These are phyloP conservation scores for Euproctis similis DNA, from an alignment of 2,888 invertebrate species.

Conservation along the genomic window DNA sequence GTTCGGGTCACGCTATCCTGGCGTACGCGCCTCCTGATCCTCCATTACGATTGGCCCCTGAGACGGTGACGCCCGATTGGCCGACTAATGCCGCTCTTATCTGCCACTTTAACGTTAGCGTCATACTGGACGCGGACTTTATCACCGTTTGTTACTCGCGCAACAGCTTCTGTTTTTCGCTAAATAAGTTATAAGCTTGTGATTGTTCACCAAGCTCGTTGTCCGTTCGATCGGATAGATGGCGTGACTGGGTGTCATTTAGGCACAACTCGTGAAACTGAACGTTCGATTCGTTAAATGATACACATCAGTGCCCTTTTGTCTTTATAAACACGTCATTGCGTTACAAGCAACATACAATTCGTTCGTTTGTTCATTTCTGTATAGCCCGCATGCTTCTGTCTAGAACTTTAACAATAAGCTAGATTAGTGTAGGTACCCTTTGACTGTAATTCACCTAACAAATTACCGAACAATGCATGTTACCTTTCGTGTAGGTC, in stretches of 20 bases:
- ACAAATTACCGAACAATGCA: conserved; percentile 26
- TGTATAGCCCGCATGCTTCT: conserved; percentile 59
- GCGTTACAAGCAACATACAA: conserved; percentile 53
- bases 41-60: conserved; percentile 61
- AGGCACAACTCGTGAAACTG: conserved; percentile 56
- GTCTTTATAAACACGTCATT: conserved; percentile 72
- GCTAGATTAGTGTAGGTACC: conserved; percentile 28
- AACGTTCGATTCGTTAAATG: conserved; percentile 72
- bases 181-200: conserved; percentile 72
- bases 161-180: conserved; percentile 62
- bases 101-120: conserved; percentile 57
- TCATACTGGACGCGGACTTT: conserved; percentile 62
- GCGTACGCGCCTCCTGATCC: conserved; percentile 60
- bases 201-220: conserved; percentile 54
- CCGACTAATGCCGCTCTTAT: conserved; percentile 54
- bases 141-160: conserved; percentile 66
- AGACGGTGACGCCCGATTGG: conserved; percentile 66
- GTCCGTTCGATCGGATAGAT: conserved; percentile 69
- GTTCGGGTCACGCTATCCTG: conserved; percentile 75
- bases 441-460: conserved; percentile 34
- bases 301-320: conserved; percentile 67
- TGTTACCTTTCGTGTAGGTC: conserved; percentile 10
- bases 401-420: conserved; percentile 36
- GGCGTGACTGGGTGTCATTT: conserved; percentile 73
- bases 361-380: conserved; percentile 43